Percentiles rank a stretch among this genome's conserved stretches.
phyloP scores from a whole-genome alignment of 2,797 vertebrate genomes.

The Helostoma temminkii region DNA sequence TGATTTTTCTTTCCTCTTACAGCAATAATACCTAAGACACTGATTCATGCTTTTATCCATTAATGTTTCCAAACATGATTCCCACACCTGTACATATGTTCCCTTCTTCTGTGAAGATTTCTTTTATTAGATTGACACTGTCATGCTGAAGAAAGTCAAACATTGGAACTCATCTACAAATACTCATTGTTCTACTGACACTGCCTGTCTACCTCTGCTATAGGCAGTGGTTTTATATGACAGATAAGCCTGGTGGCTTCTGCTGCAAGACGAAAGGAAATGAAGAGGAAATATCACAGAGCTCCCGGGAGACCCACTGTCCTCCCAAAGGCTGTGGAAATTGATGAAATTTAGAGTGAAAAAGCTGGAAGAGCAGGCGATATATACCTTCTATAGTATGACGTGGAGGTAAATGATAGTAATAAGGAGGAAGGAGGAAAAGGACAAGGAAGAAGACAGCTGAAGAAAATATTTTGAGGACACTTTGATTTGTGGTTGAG shows the following conservation, averaged over 20 bases:
- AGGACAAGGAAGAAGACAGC: constrained; percentile 13
- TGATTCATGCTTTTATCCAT: background rate
- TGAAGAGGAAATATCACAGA: constrained; percentile 42
- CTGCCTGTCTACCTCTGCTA: constrained; percentile 10
- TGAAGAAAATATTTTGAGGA: constrained; percentile 30
- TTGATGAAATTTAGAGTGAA: constrained; percentile 52
- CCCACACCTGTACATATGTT: background rate
- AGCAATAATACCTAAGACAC: background rate
- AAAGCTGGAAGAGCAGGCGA: constrained; percentile 30
- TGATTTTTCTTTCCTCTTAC: background rate
- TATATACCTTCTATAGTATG: constrained; percentile 25
- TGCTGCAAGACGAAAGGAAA: constrained; percentile 35
- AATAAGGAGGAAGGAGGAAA: background rate
- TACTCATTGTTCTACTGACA: background rate
- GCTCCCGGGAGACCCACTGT: constrained; percentile 34
- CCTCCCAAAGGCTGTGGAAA: constrained; percentile 29
- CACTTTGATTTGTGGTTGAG: constrained; percentile 36
- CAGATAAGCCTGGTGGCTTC: constrained; percentile 36
- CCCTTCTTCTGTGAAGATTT: background rate
- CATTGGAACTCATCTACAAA: background rate
- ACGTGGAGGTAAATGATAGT: constrained; percentile 32
- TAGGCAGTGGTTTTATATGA: constrained; percentile 17
- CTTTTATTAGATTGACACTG: constrained; percentile 7
- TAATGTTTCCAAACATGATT: background rate
- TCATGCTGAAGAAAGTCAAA: constrained; percentile 9